Evolutionary conservation across 2,113 vertebrate species (phyloP).

Genomic region (Bambusicola thoracicus): DNA sequence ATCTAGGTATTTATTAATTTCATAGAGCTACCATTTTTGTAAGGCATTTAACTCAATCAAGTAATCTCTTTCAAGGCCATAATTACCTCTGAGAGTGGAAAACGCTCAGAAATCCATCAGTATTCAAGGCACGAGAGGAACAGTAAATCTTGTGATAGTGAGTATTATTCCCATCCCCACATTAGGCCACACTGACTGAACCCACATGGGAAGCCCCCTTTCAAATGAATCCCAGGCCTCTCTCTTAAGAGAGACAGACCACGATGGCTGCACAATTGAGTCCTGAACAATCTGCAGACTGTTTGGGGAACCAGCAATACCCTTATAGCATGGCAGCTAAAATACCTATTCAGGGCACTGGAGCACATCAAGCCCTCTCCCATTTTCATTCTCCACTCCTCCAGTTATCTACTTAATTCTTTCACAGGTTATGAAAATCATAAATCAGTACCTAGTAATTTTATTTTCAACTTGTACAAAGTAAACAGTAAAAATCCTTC

Average conservation of each 20-base stretch:
- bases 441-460: constrained; percentile 12
- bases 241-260: background rate
- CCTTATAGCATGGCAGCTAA: background rate
- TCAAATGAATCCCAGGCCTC: background rate
- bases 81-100: background rate
- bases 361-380: background rate
- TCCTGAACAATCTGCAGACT: constrained; percentile 3
- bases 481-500: background rate
- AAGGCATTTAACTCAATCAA: constrained; percentile 8
- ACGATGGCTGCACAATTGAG: background rate
- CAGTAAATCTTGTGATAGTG: background rate
- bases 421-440: constrained; percentile 11
- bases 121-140: background rate
- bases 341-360: background rate
- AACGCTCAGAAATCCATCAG: background rate
- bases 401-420: background rate
- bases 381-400: background rate
- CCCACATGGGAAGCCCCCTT: background rate
- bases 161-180: constrained; percentile 12
- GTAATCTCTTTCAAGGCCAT: background rate
- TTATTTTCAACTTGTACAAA: background rate
- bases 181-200: background rate
- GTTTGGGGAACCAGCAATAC: background rate
- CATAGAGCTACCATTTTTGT: background rate
- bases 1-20: constrained; percentile 5